Percentiles rank a stretch among this genome's conserved stretches.
Conservation (phyloP, 1,140 invertebrate species). For the Micrasema longulum region DNA sequence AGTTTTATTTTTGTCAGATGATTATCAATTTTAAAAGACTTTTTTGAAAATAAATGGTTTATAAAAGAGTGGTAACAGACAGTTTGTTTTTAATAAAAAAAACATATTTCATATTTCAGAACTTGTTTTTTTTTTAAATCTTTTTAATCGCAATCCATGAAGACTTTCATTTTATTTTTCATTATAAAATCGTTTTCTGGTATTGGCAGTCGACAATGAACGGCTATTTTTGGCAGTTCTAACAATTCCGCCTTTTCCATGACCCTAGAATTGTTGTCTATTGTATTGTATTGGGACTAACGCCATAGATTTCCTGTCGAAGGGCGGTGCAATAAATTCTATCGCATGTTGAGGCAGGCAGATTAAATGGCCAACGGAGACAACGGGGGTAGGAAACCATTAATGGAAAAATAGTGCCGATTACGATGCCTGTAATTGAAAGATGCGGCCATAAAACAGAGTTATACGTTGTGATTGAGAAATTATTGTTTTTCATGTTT, state of each 20-base stretch:
- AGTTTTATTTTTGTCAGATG: too few relatives aligned
- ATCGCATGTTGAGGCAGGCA: constrained; percentile 37
- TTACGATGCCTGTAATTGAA: constrained; percentile 37
- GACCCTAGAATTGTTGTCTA: constrained; percentile 25
- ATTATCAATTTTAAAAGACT: too few relatives aligned
- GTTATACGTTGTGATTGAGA: background rate
- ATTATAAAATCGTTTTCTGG: too few relatives aligned
- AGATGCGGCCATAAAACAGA: constrained; percentile 30
- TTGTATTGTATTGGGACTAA: constrained; percentile 1
- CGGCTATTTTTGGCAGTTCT: too few relatives aligned
- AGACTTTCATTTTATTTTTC: too few relatives aligned
- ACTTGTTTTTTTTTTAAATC: too few relatives aligned
- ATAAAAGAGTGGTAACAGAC: too few relatives aligned
- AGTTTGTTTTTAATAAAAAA: too few relatives aligned
- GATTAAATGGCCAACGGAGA: constrained; percentile 31
- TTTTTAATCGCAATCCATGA: too few relatives aligned
- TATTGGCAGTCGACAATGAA: too few relatives aligned
- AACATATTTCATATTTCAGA: too few relatives aligned
- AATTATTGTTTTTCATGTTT: background rate
- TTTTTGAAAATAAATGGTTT: too few relatives aligned
- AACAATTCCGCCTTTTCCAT: background rate
- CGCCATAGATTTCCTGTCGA: constrained; percentile 30
- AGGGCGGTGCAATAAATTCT: constrained; percentile 34
- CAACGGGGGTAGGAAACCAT: constrained; percentile 24
- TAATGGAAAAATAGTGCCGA: constrained; percentile 35